A percentile compares a stretch with the other conserved stretches of the same genome.
phyloP scores from a whole-genome alignment of 2,888 invertebrate genomes.

The Unio pictorum region DNA sequence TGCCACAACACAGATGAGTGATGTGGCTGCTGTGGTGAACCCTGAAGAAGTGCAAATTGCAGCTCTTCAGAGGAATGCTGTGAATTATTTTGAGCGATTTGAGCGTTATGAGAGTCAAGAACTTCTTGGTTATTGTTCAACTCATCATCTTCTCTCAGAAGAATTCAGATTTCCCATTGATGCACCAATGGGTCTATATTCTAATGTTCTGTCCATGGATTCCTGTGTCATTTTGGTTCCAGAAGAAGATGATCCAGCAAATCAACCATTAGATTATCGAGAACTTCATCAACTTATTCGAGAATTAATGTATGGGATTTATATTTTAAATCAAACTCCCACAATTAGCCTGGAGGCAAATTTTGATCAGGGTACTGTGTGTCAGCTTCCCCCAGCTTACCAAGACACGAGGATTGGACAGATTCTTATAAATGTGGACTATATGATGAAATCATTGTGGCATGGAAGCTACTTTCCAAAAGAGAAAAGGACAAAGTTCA shows the following conservation, averaged over 20 bases:
- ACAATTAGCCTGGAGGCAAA: slow-evolving; percentile 68
- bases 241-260: slow-evolving; percentile 33
- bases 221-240: slow-evolving; percentile 60
- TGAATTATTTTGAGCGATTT: slow-evolving; percentile 63
- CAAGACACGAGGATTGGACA: slow-evolving; percentile 69
- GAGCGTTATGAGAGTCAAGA: slow-evolving; percentile 69
- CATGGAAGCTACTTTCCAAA: slow-evolving; percentile 70
- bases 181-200: slow-evolving; percentile 66
- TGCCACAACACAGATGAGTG: no score
- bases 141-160: slow-evolving; percentile 69
- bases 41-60: no score
- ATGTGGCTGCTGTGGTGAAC: no score
- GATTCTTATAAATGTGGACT: slow-evolving; percentile 69
- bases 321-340: slow-evolving; percentile 70
- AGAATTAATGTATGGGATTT: slow-evolving; percentile 70
- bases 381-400: slow-evolving; percentile 70
- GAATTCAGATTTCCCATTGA: slow-evolving; percentile 67
- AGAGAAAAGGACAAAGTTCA: slow-evolving; percentile 70
- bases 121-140: slow-evolving; percentile 59
- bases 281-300: slow-evolving; percentile 70
- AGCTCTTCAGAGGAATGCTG: slow-evolving; percentile 33
- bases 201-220: slow-evolving; percentile 50
- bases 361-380: slow-evolving; percentile 68
- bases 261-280: slow-evolving; percentile 58
- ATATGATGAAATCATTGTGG: slow-evolving; percentile 71